A percentile compares a stretch with the other conserved stretches of the same genome.
Evolutionary conservation across 2,888 invertebrate genomes (phyloP).

Genomic region (Drosophila falleni): DNA sequence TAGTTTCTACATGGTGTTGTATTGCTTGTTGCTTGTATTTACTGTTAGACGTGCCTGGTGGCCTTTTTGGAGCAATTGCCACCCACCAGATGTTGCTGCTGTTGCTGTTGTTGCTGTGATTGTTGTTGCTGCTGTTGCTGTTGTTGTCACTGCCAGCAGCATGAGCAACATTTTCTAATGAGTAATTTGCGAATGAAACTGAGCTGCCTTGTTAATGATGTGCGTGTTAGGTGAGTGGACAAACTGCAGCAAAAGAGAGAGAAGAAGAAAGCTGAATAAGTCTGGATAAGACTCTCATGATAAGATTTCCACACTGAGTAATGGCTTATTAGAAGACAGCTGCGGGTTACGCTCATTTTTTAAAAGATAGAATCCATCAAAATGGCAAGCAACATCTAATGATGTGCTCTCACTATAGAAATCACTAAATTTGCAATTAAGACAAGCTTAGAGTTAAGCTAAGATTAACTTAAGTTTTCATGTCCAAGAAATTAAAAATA

Average conservation of each 20-base stretch:
- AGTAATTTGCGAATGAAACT: constrained; percentile 64
- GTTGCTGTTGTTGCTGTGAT: constrained; percentile 11
- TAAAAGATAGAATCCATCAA: constrained; percentile 26
- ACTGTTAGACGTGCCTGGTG: constrained; percentile 59
- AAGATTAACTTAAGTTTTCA: not conserved
- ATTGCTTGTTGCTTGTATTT: constrained; percentile 47
- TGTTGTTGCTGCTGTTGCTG: constrained; percentile 35
- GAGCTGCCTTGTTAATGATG: constrained; percentile 64
- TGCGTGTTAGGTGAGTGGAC: constrained; percentile 43
- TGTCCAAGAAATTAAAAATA: not conserved
- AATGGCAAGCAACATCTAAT: not conserved
- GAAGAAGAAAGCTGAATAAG: not conserved
- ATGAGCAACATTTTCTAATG: constrained; percentile 69
- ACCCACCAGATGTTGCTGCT: constrained; percentile 52
- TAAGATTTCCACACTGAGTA: constrained; percentile 65
- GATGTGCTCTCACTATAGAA: not conserved
- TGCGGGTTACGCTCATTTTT: constrained; percentile 32
- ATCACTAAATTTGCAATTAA: not conserved
- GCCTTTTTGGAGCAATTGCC: constrained; percentile 35
- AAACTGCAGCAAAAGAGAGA: not conserved
- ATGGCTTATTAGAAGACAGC: constrained; percentile 52
- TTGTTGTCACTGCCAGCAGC: constrained; percentile 19
- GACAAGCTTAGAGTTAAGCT: not conserved
- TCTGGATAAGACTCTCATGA: constrained; percentile 49
- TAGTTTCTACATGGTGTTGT: constrained; percentile 37